A percentile compares a stretch with the other conserved stretches of the same genome.
phyloP scores from a whole-genome alignment of 2,888 invertebrate genomes.

The Blastobasis lacticolella region DNA sequence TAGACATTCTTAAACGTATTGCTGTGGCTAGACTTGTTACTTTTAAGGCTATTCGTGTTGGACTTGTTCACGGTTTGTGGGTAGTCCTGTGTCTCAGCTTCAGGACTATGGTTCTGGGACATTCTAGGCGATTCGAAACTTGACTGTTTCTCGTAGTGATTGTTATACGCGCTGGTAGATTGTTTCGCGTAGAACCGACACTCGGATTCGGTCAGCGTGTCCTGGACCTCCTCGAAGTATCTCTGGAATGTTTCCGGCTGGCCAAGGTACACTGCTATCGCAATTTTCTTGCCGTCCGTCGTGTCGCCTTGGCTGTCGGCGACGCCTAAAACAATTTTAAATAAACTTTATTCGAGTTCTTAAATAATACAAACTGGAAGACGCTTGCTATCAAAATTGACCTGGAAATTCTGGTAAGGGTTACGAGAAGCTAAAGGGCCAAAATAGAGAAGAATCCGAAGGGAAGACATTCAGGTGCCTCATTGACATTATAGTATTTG shows the following conservation, averaged over 20 bases:
- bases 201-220: slow-evolving; percentile 78
- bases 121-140: slow-evolving; percentile 65
- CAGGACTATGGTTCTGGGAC: slow-evolving; percentile 63
- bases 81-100: slow-evolving; percentile 58
- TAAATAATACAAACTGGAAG: too few relatives aligned
- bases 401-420: too few relatives aligned
- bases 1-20: slow-evolving; percentile 66
- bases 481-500: too few relatives aligned
- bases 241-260: slow-evolving; percentile 84
- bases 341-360: slow-evolving; percentile 1
- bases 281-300: slow-evolving; percentile 89
- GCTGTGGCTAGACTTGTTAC: slow-evolving; percentile 72
- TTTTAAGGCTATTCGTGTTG: slow-evolving; percentile 70
- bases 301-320: slow-evolving; percentile 78
- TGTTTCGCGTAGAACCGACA: slow-evolving; percentile 74
- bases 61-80: slow-evolving; percentile 60
- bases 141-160: slow-evolving; percentile 63
- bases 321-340: slow-evolving; percentile 42
- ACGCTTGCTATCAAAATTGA: too few relatives aligned
- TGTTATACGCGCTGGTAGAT: slow-evolving; percentile 54
- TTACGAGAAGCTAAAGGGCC: too few relatives aligned
- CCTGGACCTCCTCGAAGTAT: slow-evolving; percentile 79
- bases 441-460: too few relatives aligned
- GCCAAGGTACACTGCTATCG: slow-evolving; percentile 90
- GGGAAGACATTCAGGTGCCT: too few relatives aligned